Base-by-base conservation (phyloP, 2,113 vertebrate species). In the Cyphomyrus discorhynchus region DNA sequence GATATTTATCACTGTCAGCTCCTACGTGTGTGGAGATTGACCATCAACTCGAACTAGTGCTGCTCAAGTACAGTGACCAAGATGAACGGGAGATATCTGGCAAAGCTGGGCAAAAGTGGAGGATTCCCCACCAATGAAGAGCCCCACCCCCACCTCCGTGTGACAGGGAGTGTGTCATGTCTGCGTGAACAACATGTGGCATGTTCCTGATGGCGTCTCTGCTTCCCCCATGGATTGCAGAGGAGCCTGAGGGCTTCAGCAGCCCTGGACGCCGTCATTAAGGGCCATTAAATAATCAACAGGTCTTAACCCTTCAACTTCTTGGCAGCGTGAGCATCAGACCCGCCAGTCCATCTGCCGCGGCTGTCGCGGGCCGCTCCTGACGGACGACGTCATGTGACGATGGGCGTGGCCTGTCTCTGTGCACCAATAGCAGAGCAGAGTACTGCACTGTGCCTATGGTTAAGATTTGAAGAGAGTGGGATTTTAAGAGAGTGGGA, bases 241-340 rank as follows among this genome's bases (percentile, higher is more conserved):
- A 42, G 70, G 35, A 42, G 35, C 74, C 31, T n/a, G 15, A 80
- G 15, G 74, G 74, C 27, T 80, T 35, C 56, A 56, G 66, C 86
- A 91, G 92, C 90, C 91, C 89, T 62, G 92, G 90, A 91, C 91
- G 90, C 91, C 93, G 91, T 93, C 92, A 93, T 88, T 92, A 94
- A 92, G 82, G 91, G 82, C 82, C 92, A 95, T 95, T 92, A 96
- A 95, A 95, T 95, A 95, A 94, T 95, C 92, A 96, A 91, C 92
- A 93, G 94, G 90, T 86, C 91, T 91, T 92, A 91, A 93, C 94
- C 53, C 74, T 80, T 42, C 15, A 19, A 3, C 13, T 77, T 31
- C 70, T 39, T 17, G 10, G 31, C 35, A 80, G 35, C 35, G 5
- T 17, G 74, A 17, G 13, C 35, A 42, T 80, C 17, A 80, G 13